A percentile compares a stretch with the other conserved stretches of the same genome.
Evolutionary conservation across 2,113 vertebrate genomes (phyloP).

Genomic region (Chloropsis cyanopogon): DNA sequence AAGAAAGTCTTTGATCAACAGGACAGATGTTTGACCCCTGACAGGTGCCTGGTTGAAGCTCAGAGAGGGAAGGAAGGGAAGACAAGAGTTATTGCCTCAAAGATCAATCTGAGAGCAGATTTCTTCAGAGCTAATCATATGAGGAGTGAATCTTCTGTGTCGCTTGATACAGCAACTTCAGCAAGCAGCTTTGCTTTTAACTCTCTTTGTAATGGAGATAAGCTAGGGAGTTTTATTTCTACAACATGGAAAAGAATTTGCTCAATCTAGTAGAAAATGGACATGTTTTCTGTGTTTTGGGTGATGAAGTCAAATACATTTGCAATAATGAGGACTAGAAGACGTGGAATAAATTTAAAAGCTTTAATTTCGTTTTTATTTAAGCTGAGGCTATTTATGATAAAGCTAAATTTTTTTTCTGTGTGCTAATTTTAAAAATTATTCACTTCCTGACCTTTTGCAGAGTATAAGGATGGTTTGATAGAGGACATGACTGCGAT

Average conservation of each 20-base stretch:
- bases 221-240: not conserved
- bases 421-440: not conserved
- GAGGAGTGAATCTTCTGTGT: not conserved
- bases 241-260: not conserved
- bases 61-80: not conserved
- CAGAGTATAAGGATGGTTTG: not conserved
- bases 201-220: not conserved
- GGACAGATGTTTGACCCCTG: not conserved
- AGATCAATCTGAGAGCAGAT: not conserved
- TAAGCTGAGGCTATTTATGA: not conserved
- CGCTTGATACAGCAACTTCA: not conserved
- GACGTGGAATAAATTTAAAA: not conserved
- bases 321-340: not conserved
- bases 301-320: not conserved
- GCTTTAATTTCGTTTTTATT: not conserved
- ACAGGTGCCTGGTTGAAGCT: not conserved
- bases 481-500: not conserved
- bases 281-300: not conserved
- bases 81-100: not conserved
- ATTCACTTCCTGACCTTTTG: not conserved
- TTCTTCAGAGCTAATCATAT: not conserved
- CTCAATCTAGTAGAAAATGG: not conserved
- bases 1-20: not conserved
- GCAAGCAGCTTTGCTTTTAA: not conserved
- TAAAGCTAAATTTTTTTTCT: not conserved